Conservation (phyloP, 2,113 vertebrate genomes). For the Petromus typicus region DNA sequence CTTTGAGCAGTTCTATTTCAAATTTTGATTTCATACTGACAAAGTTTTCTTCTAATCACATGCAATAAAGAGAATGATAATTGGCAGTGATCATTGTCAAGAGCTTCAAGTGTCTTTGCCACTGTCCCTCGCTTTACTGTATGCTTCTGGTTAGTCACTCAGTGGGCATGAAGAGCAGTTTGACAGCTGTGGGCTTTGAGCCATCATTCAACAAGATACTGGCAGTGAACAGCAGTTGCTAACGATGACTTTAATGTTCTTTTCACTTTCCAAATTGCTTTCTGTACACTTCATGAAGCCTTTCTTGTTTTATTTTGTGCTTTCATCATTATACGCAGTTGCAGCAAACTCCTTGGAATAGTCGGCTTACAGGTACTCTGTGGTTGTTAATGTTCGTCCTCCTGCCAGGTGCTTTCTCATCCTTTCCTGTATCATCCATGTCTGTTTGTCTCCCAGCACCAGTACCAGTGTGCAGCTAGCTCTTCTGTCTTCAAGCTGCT, state of each 20-base stretch:
- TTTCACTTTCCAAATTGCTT: slow-evolving; percentile 1
- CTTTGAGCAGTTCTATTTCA: slow-evolving; percentile 37
- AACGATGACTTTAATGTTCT: slow-evolving; percentile 23
- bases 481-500: background rate
- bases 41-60: background rate
- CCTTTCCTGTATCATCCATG: background rate
- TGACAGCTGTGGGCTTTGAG: background rate
- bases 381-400: background rate
- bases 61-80: background rate
- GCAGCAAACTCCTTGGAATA: background rate
- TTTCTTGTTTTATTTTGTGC: slow-evolving; percentile 1
- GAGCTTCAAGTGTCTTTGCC: slow-evolving; percentile 7
- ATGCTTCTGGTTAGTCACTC: background rate
- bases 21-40: background rate
- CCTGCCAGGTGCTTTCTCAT: background rate
- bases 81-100: background rate
- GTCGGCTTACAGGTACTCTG: background rate
- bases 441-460: background rate
- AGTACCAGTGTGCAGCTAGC: background rate
- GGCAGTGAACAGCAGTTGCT: background rate
- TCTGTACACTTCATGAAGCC: background rate
- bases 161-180: background rate
- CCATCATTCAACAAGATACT: background rate
- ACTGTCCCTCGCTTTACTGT: background rate
- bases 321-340: background rate